Base-by-base conservation (phyloP, 2,113 vertebrate genomes). In the Cryptomyrus ogoouensis region DNA sequence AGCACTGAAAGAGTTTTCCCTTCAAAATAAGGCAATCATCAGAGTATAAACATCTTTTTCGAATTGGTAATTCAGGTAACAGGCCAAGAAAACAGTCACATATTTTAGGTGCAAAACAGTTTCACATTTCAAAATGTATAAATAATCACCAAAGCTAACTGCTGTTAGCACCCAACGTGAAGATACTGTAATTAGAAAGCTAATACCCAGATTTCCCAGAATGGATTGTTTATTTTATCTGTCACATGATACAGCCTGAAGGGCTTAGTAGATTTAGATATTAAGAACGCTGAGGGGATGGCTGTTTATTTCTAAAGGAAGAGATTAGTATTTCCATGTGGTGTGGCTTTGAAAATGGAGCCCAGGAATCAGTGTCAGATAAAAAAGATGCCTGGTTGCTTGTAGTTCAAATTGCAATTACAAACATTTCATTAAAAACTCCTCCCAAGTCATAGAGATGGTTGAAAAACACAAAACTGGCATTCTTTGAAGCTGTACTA, bases 161-260 rank as follows among this genome's bases (percentile, higher is more conserved):
- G 74, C 21, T 21, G 44, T 86, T 50, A 86, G 24, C 47, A 49
- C 46, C 44, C 21, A 49, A n/a, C 21, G 19, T 85, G 49, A 46
- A 85, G 39, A 4, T 12, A n/a, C 46, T 10, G 19, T 27, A 47
- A 19, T 85, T 85, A 19, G 24, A 85, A 44, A 46, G 24, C 13
- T 31, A 87, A 87, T 12, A 35, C 46, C 35, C 74, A 87, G 49
- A 35, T 39, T 53, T 31, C 12, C 35, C 35, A 87, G 49, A 53
- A 87, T 53, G 85, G 24, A 31, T 87, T 87, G n/a, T 87, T 87
- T 87, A 46, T 84, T 87, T 53, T 35, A 21, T 87, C 31, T 39
- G 47, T 15, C 50, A 35, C n/a, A 39, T 87, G 50, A 35, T 53
- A 47, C 44, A 12, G 83, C 24, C 19, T 56, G 31, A 53, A 9